Percentiles rank a stretch among this genome's conserved stretches.
phyloP scores from a whole-genome alignment of 2,113 vertebrate species.

The Nesoenas mayeri region DNA sequence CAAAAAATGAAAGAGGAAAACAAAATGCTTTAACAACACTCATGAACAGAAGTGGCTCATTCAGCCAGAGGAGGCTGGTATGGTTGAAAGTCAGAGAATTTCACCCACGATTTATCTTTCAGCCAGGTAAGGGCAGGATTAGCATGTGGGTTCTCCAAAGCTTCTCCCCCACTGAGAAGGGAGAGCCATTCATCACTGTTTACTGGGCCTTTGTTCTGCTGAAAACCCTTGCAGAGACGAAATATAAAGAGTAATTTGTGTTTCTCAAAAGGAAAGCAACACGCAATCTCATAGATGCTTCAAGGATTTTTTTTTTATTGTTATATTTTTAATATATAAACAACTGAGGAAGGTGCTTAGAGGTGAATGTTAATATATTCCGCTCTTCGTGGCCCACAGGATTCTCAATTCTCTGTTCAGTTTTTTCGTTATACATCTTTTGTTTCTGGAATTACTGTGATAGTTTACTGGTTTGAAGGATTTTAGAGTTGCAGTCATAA shows the following conservation, averaged over 20 bases:
- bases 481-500: constrained; percentile 54
- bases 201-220: constrained; percentile 65
- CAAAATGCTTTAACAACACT: constrained; percentile 46
- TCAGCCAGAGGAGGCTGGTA: constrained; percentile 31
- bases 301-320: constrained; percentile 9
- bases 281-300: constrained; percentile 47
- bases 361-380: constrained; percentile 65
- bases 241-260: constrained; percentile 67
- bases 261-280: constrained; percentile 64
- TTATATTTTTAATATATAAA: constrained; percentile 48
- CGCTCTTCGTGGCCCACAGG: constrained; percentile 25
- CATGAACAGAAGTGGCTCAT: constrained; percentile 49
- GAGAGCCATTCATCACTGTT: constrained; percentile 65
- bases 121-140: constrained; percentile 63
- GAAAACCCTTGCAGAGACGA: constrained; percentile 61
- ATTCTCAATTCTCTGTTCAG: constrained; percentile 46
- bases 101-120: constrained; percentile 53
- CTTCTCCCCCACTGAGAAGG: constrained; percentile 50
- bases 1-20: constrained; percentile 53
- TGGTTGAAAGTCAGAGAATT: constrained; percentile 50
- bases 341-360: background rate
- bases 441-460: constrained; percentile 62
- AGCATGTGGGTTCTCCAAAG: constrained; percentile 42
- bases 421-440: constrained; percentile 64
- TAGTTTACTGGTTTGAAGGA: constrained; percentile 60